These are phyloP conservation scores for Melanotaenia pygmaea DNA, from an alignment of 2,797 vertebrate genomes.

Conservation along the genomic window DNA sequence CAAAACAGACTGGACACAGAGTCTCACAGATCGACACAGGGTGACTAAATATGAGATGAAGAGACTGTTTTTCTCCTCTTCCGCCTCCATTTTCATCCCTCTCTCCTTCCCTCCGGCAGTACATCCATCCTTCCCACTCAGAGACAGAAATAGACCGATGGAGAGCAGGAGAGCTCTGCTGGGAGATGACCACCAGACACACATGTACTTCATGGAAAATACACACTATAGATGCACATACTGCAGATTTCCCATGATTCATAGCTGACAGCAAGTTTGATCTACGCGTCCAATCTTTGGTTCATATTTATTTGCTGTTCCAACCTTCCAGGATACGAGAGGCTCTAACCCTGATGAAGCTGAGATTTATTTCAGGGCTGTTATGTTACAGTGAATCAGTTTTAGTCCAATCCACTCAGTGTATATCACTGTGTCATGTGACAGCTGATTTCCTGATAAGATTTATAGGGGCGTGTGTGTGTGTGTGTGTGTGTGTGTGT, in stretches of 20 bases:
- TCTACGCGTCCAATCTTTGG: background rate
- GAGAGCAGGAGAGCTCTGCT: constrained; percentile 57
- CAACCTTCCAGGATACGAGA: background rate
- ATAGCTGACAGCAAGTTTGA: constrained; percentile 1
- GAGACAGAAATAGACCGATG: constrained; percentile 72
- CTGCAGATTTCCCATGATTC: constrained; percentile 6
- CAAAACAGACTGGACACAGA: constrained; percentile 23
- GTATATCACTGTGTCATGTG: background rate
- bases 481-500: too few relatives aligned
- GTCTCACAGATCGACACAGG: constrained; percentile 10
- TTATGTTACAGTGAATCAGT: fast-evolving
- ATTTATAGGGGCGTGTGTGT: too few relatives aligned
- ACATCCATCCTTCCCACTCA: constrained; percentile 69
- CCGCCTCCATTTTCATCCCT: constrained; percentile 10
- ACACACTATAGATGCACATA: constrained; percentile 6
- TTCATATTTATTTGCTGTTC: constrained; percentile 14
- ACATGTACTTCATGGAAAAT: background rate
- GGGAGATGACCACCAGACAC: constrained; percentile 59
- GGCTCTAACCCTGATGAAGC: constrained; percentile 6
- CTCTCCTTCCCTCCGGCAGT: constrained; percentile 48
- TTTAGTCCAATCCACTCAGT: too few relatives aligned
- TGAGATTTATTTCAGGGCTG: background rate
- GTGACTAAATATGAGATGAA: constrained; percentile 25
- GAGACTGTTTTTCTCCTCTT: background rate
- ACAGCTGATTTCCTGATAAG: background rate